phyloP scores from a whole-genome alignment of 1,140 invertebrate species.

The Drosophila sproati region DNA sequence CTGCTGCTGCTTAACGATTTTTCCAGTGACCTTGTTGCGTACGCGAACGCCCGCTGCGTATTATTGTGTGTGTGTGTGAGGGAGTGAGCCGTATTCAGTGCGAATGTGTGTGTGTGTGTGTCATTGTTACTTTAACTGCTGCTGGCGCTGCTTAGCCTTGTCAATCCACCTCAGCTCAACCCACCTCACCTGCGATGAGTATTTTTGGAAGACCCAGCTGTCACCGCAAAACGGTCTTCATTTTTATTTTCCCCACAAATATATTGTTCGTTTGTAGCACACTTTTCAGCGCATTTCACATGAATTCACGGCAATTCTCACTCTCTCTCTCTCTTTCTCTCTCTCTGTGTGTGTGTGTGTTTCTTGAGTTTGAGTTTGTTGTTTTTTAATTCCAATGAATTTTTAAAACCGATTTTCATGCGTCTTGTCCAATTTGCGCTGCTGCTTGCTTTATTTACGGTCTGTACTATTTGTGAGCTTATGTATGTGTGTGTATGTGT shows the following conservation, averaged over 20 bases:
- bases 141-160: constrained; percentile 67
- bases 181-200: constrained; percentile 28
- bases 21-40: constrained; percentile 85
- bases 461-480: not conserved
- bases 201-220: constrained; percentile 49
- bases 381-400: constrained; percentile 36
- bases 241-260: not conserved
- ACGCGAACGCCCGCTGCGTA: constrained; percentile 61
- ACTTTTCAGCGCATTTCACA: constrained; percentile 49
- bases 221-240: constrained; percentile 10
- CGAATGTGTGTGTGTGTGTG: constrained; percentile 35
- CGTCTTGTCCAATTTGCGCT: constrained; percentile 23
- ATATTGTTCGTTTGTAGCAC: constrained; percentile 51
- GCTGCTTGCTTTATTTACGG: not conserved
- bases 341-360: constrained; percentile 27
- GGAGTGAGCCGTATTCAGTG: constrained; percentile 5
- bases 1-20: constrained; percentile 77
- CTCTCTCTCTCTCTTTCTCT: not conserved
- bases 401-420: constrained; percentile 20
- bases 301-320: not conserved
- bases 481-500: constrained; percentile 2
- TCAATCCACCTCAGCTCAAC: constrained; percentile 34
- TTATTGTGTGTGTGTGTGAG: constrained; percentile 15
- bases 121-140: constrained; percentile 32
- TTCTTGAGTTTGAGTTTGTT: not conserved